These are phyloP conservation scores for Distichodus sexfasciatus DNA, from an alignment of 2,797 vertebrate genomes.

Conservation along the genomic window DNA sequence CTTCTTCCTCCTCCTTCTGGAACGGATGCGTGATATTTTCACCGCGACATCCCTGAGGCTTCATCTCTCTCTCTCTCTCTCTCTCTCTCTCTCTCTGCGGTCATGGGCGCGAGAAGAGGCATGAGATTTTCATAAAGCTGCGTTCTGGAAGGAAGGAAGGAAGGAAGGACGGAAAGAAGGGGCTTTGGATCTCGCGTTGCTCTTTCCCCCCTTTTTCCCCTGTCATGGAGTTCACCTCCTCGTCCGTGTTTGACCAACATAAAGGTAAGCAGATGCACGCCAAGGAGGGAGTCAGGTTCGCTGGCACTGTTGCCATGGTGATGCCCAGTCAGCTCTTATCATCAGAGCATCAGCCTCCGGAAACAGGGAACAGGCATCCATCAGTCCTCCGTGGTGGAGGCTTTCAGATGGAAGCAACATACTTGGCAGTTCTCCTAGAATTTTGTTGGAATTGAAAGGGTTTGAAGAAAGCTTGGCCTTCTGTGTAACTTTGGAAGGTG, in stretches of 20 bases:
- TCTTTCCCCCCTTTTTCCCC: constrained; percentile 25
- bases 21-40: constrained; percentile 11
- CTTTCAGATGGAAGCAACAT: too few relatives aligned
- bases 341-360: too few relatives aligned
- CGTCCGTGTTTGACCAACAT: constrained; percentile 82
- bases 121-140: constrained; percentile 20
- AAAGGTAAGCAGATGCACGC: constrained; percentile 75
- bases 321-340: constrained; percentile 41
- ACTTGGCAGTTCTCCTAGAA: too few relatives aligned
- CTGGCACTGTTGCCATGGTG: constrained; percentile 58
- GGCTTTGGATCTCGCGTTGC: too few relatives aligned
- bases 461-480: too few relatives aligned
- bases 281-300: constrained; percentile 1
- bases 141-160: too few relatives aligned
- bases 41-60: background rate
- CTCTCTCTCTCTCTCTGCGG: background rate
- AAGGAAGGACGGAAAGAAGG: too few relatives aligned
- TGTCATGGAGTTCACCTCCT: constrained; percentile 84
- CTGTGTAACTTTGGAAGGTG: too few relatives aligned
- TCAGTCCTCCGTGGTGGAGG: too few relatives aligned
- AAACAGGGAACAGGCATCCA: too few relatives aligned
- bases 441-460: too few relatives aligned
- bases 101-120: background rate
- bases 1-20: constrained; percentile 7
- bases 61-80: background rate